Evolutionary conservation across 2,888 invertebrate species (phyloP), one percentile per base, ranked within the genome.

Genomic region (Leucophora obtusa): DNA sequence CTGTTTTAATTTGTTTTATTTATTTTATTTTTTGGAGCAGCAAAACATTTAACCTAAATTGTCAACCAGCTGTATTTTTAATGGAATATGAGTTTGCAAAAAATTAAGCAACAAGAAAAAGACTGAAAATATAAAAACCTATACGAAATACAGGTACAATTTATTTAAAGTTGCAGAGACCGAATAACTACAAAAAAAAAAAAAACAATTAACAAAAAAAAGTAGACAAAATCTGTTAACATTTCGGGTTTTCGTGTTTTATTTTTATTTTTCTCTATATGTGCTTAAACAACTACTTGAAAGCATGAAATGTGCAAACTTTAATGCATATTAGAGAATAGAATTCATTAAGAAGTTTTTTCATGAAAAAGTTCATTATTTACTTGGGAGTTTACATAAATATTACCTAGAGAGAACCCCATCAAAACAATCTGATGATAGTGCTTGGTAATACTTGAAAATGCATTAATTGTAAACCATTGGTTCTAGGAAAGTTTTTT

Each of bases 11-110:
- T 56, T 65, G 53, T 66, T 74, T 75, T 15, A 5, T 65, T 77
- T 65, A 17, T 53, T 38, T 54, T 70, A 71, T 62, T 76, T 65
- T 60, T 28, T 28, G 4, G 6, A 28, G 28, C 28, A 73, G 58
- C 62, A 59, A 60, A 54, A 69, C 58, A 38, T 76, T 80, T 81
- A 81, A 76, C 73, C 80, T 24, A 81, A 81, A 81, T 81, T 81
- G 69, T 76, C 72, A 71, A 70, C 54, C 66, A 59, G 33, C 50
- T 71, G 74, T 17, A 21, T 7, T 53, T 63, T 63, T 17, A 59
- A 43, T 63, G 59, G 70, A 58, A 71, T 71, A 77, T 71, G 65
- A 69, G 43, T 71, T 77, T 65, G 33, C 59, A 53, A 53, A 77
- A 71, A 65, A 53, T 38, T n/a, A 15, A 51, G 28, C 38, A 11